Evolutionary conservation across 2,797 vertebrate genomes (phyloP), one percentile per base, ranked within the genome.

Genomic region (Pyrocephalus nanus): DNA sequence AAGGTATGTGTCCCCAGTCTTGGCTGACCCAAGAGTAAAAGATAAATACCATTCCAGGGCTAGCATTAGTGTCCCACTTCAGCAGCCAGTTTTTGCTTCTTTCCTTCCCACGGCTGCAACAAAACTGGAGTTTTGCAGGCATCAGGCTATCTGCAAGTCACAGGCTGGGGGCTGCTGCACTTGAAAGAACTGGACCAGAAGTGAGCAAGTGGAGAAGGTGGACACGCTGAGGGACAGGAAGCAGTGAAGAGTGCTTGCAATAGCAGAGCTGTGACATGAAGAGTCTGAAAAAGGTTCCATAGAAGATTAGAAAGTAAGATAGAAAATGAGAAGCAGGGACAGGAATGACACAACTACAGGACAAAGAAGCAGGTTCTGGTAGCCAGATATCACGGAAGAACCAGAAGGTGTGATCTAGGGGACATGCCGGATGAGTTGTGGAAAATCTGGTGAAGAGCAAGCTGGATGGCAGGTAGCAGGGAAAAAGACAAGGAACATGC

Each of bases 361-460:
- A 61, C 42, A 74, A 57, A 58, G 22, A 60, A 12, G 17, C n/a
- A 53, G 11, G 1, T 2, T 47, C 5, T 47, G 42, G 25, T 8
- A 32, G 43, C 27, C 14, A 2, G 16, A 7, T 14, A 18, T 18
- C 36, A 27, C 42, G 19, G 23, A 80, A 80, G 60, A 74, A 71
- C 11, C n/a, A 50, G 29, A 80, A 15, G 5, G 12, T 4, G 17
- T 53, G 29, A 67, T 6, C 6, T 2, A 80, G 9, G 7, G 8
- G 11, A 62, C 0, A 2, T 27, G 54, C 36, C 23, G 15, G 26
- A 32, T 38, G 4, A 88, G 3, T 6, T 51, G 18, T 25, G 18
- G 25, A 32, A 61, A 65, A 80, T 22, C 0, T 1, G 11, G 8
- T 19, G 26, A 76, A 58, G 45, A 71, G 34, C 0, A 0, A 88